These are phyloP conservation scores for Ectropis crepuscularia DNA, from an alignment of 2,888 invertebrate genomes.

Conservation along the genomic window DNA sequence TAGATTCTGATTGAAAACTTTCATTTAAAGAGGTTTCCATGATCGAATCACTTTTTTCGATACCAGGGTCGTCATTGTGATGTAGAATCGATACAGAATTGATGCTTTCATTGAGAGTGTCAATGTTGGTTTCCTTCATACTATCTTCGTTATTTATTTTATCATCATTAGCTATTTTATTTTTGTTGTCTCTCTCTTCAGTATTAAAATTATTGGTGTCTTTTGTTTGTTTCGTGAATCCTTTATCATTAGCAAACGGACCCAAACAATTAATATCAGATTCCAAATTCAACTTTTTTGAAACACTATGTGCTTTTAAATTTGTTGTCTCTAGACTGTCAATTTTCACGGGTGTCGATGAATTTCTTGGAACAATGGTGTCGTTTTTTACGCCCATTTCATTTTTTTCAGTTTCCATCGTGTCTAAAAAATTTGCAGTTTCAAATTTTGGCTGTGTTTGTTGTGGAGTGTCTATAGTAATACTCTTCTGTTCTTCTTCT, in stretches of 20 bases:
- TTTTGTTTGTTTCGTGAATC: neutral
- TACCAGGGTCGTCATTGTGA: neutral
- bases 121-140: constrained; percentile 7
- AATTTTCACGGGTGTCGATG: constrained; percentile 30
- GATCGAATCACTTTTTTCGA: constrained; percentile 2
- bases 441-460: constrained; percentile 1
- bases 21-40: constrained; percentile 4
- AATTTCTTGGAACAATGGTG: constrained; percentile 24
- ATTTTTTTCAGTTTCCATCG: constrained; percentile 6
- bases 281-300: constrained; percentile 4
- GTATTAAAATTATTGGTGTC: neutral
- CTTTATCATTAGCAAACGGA: neutral
- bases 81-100: constrained; percentile 34
- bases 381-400: constrained; percentile 28
- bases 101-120: constrained; percentile 30
- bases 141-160: constrained; percentile 19
- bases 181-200: neutral
- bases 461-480: constrained; percentile 5
- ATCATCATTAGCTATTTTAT: constrained; percentile 27
- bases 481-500: constrained; percentile 14
- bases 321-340: constrained; percentile 10
- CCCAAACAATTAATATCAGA: neutral
- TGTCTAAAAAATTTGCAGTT: constrained; percentile 15
- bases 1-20: constrained; percentile 14
- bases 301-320: constrained; percentile 9